Conservation (phyloP, 1,140 invertebrate species). For the Drosophila carrolli region DNA sequence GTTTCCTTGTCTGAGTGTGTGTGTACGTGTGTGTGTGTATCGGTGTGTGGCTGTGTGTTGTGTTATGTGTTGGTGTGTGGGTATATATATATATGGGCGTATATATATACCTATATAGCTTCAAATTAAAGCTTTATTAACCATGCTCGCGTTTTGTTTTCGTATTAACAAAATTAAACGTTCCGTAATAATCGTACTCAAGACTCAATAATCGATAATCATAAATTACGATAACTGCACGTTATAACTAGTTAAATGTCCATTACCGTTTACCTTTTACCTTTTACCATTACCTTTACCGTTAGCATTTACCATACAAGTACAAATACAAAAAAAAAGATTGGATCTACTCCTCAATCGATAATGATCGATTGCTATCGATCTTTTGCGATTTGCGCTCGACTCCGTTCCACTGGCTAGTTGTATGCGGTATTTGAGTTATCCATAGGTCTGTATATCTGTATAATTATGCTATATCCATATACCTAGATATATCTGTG, state of each 20-base stretch:
- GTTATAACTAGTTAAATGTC: slow-evolving; percentile 68
- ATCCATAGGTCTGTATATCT: slow-evolving; percentile 46
- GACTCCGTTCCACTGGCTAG: slow-evolving; percentile 37
- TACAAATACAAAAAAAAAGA: slow-evolving; percentile 50
- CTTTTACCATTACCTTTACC: slow-evolving; percentile 43
- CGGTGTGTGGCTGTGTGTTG: slow-evolving; percentile 4
- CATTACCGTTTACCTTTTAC: slow-evolving; percentile 36
- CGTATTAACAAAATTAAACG: slow-evolving; percentile 82
- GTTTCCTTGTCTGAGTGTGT: slow-evolving; percentile 48
- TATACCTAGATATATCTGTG: slow-evolving; percentile 51
- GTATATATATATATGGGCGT: slow-evolving; percentile 50
- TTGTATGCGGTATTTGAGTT: slow-evolving; percentile 41
- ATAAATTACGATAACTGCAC: slow-evolving; percentile 66
- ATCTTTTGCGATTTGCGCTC: neutral
- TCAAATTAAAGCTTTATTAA: slow-evolving; percentile 85
- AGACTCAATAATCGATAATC: slow-evolving; percentile 55
- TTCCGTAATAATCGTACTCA: slow-evolving; percentile 75
- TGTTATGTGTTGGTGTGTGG: slow-evolving; percentile 19
- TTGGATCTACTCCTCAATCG: slow-evolving; percentile 29
- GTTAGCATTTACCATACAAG: slow-evolving; percentile 35
- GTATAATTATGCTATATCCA: slow-evolving; percentile 66
- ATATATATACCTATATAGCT: slow-evolving; percentile 79
- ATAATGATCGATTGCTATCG: neutral
- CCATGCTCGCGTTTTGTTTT: slow-evolving; percentile 84
- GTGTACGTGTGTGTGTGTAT: slow-evolving; percentile 32